Base-by-base conservation (phyloP, 64 coral and sea anemone genomes). In the Pocillopora damicornis region DNA sequence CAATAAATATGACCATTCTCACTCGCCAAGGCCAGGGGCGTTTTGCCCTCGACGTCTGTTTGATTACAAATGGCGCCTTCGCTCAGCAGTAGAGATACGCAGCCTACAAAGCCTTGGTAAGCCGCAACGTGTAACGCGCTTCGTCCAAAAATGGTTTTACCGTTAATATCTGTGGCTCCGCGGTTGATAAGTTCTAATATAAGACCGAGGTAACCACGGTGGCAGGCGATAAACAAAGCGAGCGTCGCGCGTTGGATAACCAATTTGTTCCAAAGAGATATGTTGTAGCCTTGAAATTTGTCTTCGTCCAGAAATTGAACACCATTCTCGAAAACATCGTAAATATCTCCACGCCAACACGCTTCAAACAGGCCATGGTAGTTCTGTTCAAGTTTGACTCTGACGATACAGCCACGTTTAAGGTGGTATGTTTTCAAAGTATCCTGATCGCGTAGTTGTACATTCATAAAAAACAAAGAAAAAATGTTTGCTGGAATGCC, bases 241-340 rank as follows among this genome's bases (percentile, higher is more conserved):
- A 88, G 78, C n/a, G 97, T 99, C 3, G 97, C 97, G 42, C 97
- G 78, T 81, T 91, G 90, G 0, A 99, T 85, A 16, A 99, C 97
- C 35, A 99, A 60, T 34, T 91, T 88, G 71, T 99, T 99, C 97
- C 97, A 99, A 35, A 99, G 74, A 2, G 67, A 75, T n/a, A 95
- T 92, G 75, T 99, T 87, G 61, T 92, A 93, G 18, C 74, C 97
- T 17, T 89, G 76, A 45, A 94, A 90, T 15, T 92, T 88, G 13
- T 66, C 56, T 13, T 79, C 90, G 20, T 92, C 79, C 14, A 99
- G 42, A 51, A 86, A 92, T 36, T 93, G 97, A 26, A 99, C 97
- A 13, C 97, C 97, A 72, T 99, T 99, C 88, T 99, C 93, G 15
- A 99, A 99, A 23, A 99, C 97, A 34, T 93, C 97, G 66, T 90